These are phyloP conservation scores for Drosophila arawakana DNA, from an alignment of 1,140 invertebrate genomes.

Conservation along the genomic window DNA sequence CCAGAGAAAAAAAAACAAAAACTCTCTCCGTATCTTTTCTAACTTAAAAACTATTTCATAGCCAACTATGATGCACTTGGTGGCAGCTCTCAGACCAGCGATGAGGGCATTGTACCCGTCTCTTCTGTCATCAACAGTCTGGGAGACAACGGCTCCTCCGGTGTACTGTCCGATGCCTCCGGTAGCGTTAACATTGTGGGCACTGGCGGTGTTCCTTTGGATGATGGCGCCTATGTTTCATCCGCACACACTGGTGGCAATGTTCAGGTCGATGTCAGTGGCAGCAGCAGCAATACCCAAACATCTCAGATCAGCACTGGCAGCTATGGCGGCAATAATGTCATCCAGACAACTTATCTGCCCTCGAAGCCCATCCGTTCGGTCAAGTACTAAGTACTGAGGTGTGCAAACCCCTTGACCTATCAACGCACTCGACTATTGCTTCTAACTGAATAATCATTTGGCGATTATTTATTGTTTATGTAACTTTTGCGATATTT, in stretches of 20 bases:
- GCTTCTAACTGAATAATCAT: slow-evolving; percentile 39
- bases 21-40: neutral
- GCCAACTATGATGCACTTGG: slow-evolving; percentile 79
- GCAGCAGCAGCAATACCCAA: slow-evolving; percentile 26
- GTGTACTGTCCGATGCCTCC: slow-evolving; percentile 48
- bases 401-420: neutral
- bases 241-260: neutral
- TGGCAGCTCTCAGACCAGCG: slow-evolving; percentile 59
- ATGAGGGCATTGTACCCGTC: slow-evolving; percentile 72
- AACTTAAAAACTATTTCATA: slow-evolving; percentile 7
- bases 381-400: slow-evolving; percentile 47
- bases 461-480: slow-evolving; percentile 29
- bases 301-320: slow-evolving; percentile 2
- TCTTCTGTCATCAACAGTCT: slow-evolving; percentile 75
- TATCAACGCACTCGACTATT: slow-evolving; percentile 24
- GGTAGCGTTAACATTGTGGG: slow-evolving; percentile 64
- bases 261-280: slow-evolving; percentile 32
- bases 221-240: slow-evolving; percentile 9
- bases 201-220: slow-evolving; percentile 66
- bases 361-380: slow-evolving; percentile 64
- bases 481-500: slow-evolving; percentile 37
- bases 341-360: slow-evolving; percentile 80
- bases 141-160: slow-evolving; percentile 68
- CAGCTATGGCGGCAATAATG: slow-evolving; percentile 54
- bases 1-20: no score